These are phyloP conservation scores for Rhabdomys pumilio DNA, from an alignment of 2,797 vertebrate species.

Conservation along the genomic window DNA sequence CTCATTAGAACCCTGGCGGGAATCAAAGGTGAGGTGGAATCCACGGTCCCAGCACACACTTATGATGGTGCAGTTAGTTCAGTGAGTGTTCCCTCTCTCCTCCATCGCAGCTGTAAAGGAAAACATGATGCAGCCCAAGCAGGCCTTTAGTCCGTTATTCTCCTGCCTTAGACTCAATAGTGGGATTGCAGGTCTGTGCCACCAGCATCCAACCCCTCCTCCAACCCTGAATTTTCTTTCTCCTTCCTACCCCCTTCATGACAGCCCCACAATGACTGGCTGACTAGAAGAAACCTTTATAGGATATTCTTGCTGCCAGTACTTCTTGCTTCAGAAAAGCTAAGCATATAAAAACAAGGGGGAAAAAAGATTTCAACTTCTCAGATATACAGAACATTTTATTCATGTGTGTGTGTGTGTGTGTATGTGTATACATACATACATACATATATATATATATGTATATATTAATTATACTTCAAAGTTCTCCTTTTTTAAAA, in stretches of 20 bases:
- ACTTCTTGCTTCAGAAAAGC: constrained; percentile 32
- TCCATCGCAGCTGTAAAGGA: neutral
- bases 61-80: neutral
- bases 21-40: neutral
- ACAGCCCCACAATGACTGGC: neutral
- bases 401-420: constrained; percentile 54
- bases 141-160: neutral
- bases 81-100: neutral
- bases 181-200: neutral
- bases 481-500: constrained; percentile 55
- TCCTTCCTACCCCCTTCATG: neutral
- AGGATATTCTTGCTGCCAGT: constrained; percentile 17
- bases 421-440: neutral
- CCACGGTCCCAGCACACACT: neutral
- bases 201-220: too few species aligned
- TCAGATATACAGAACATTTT: constrained; percentile 54
- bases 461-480: constrained; percentile 45
- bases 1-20: neutral
- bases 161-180: neutral
- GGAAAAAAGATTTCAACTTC: neutral
- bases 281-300: neutral
- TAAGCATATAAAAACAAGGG: constrained; percentile 10
- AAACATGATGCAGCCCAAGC: neutral
- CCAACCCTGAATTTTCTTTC: neutral
- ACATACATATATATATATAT: neutral